Conservation (phyloP, 1,140 invertebrate species). For the Drosophila pandora region DNA sequence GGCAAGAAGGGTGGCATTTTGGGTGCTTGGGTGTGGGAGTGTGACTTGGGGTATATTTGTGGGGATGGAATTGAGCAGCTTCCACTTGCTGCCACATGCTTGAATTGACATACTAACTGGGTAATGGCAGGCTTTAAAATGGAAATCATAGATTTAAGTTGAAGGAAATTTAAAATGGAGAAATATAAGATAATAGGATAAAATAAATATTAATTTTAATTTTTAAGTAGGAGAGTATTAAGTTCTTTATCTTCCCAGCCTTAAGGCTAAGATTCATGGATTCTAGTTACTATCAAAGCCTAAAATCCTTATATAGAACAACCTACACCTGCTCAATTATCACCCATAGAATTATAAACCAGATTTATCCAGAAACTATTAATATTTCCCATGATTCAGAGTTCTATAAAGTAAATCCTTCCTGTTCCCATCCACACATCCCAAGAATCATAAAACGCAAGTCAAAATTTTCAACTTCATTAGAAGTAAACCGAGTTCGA, state of each 20-base stretch:
- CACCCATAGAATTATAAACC: background rate
- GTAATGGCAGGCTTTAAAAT: constrained; percentile 55
- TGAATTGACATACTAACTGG: constrained; percentile 73
- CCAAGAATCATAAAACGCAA: constrained; percentile 26
- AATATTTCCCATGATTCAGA: background rate
- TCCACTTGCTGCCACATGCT: constrained; percentile 58
- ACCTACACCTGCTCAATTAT: constrained; percentile 1
- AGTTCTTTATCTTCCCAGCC: too few relatives aligned
- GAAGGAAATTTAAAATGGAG: background rate
- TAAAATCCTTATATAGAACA: background rate
- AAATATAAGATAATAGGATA: background rate
- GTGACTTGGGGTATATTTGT: constrained; percentile 22
- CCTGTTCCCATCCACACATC: constrained; percentile 1
- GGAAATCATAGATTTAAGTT: constrained; percentile 2
- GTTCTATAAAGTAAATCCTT: constrained; percentile 12
- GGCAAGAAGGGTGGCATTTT: constrained; percentile 24
- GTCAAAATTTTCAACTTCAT: constrained; percentile 64
- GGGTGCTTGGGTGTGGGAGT: constrained; percentile 9
- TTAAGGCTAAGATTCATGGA: too few relatives aligned
- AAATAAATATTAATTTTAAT: too few relatives aligned
- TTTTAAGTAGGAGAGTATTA: too few relatives aligned
- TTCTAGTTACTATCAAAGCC: too few relatives aligned
- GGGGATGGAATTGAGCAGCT: constrained; percentile 54
- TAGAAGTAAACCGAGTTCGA: constrained; percentile 69
- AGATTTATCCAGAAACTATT: background rate